phyloP scores from a whole-genome alignment of 2,888 invertebrate genomes.

The Sussaba pulchella region DNA sequence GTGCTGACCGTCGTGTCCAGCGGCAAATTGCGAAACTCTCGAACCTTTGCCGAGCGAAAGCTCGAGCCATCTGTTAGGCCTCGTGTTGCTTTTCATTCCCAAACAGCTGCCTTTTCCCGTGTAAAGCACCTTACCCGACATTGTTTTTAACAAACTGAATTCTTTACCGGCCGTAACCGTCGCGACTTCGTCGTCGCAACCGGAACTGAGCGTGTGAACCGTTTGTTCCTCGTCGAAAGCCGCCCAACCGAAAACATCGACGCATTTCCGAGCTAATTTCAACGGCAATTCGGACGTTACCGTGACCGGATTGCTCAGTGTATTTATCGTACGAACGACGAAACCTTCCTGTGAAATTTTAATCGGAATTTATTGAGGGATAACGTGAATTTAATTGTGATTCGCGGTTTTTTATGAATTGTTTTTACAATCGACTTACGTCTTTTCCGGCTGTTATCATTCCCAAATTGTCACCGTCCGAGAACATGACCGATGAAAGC shows the following conservation, averaged over 20 bases:
- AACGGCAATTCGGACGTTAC: constrained; percentile 87
- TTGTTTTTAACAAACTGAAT: constrained; percentile 93
- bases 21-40: constrained; percentile 91
- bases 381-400: constrained; percentile 54
- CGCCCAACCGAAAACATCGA: constrained; percentile 91
- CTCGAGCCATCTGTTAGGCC: constrained; percentile 88
- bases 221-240: constrained; percentile 89
- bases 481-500: constrained; percentile 87
- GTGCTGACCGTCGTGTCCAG: constrained; percentile 97
- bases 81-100: constrained; percentile 90
- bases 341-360: constrained; percentile 88
- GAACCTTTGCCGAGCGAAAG: constrained; percentile 90
- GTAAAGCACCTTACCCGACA: constrained; percentile 95
- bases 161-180: constrained; percentile 95
- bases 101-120: constrained; percentile 94
- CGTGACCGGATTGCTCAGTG: constrained; percentile 86
- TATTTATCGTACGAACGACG: constrained; percentile 90
- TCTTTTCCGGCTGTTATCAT: constrained; percentile 92
- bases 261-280: constrained; percentile 92
- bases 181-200: constrained; percentile 92
- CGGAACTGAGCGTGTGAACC: constrained; percentile 84
- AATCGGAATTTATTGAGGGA: too few species aligned
- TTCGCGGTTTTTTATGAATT: not conserved
- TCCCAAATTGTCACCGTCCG: constrained; percentile 92
- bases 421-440: constrained; percentile 85